Evolutionary conservation across 2,888 invertebrate genomes (phyloP), one percentile per base, ranked within the genome.

Genomic region (Temnothorax rugatulus): DNA sequence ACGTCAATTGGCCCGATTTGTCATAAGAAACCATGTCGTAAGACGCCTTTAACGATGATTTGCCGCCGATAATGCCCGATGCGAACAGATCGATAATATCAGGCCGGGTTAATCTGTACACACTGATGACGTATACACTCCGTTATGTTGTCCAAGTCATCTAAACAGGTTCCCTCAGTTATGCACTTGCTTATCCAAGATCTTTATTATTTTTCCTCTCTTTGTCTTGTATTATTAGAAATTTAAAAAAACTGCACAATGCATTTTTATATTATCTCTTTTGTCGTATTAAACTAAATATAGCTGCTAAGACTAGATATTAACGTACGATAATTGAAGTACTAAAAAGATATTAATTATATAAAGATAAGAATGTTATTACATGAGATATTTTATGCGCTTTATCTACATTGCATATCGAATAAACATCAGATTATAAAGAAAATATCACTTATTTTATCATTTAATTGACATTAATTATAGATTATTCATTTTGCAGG

Each of bases 71-170:
- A 76, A 66, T 15, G 57, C 44, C 34, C 38, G 34, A n/a, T 18
- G 50, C 47, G 25, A 57, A 50, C 18, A 47, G 47, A 83, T 81
- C 74, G 68, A 59, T 47, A 41, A 50, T 21, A 82, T 74, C 76
- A 73, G 64, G 47, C 82, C 66, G 47, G 52, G 52, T 54, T 61
- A 54, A n/a, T 44, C 29, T 71, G 50, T 63, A 25, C 21, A 34
- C 68, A 54, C 8, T 21, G 47, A 74, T 82, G 52, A 83, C 59
- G 66, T 52, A 61, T 8, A 38, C 18, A 50, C 29, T 76, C 44
- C 15, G 66, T 71, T 69, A 81, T 63, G 54, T 5, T 41, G 38
- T 44, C 29, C 47, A 38, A 66, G 50, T 34, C 52, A 74, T 79
- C 29, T 68, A 52, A 54, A 57, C 77, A 47, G 44, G 29, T 57